Evolutionary conservation across 2,888 invertebrate genomes (phyloP), one percentile per base, ranked within the genome.

Genomic region (Drosophila pegasa): DNA sequence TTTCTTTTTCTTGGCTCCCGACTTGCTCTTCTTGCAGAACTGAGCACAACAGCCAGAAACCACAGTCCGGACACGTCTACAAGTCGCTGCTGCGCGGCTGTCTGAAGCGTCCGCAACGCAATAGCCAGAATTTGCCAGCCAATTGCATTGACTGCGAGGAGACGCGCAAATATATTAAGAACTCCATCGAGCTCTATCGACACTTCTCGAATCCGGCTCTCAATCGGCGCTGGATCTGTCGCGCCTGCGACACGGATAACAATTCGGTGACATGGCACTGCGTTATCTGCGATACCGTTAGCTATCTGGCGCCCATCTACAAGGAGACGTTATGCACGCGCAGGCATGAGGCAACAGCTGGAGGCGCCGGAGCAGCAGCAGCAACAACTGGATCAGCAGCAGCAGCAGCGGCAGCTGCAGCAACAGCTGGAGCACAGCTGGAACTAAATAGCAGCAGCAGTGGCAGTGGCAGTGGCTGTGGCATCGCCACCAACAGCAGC

Each of bases 241-340:
- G 91, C 71, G 87, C 89, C 73, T 92, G 92, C 78, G 90, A 90
- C 60, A 86, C 91, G 48, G 91, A 91, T 71, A 92, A 92, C 78
- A 92, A 91, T 78, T 91, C 92, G n/a, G 92, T 92, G 40, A 92
- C 92, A 68, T 92, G 92, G 92, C 92, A 92, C 65, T 92, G 92
- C 78, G 87, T 92, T 45, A 92, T 92, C 72, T 92, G 92, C 81
- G 91, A 92, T 78, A 91, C 90, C 47, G 92, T 92, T 45, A 92
- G 92, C 78, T 91, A 91, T 78, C 83, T 92, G 72, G 92, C 92
- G 45, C 92, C 92, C 68, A 92, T 92, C 45, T 92, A 92, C 71
- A 92, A 92, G 75, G 92, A 91, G 70, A 91, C 92, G 4, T 77
- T 92, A n/a, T 70, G 69, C 48, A 58, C 82, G 59, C 79, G 80